These are phyloP conservation scores for Hystrix cristata DNA, from an alignment of 2,113 vertebrate genomes.

Conservation along the genomic window DNA sequence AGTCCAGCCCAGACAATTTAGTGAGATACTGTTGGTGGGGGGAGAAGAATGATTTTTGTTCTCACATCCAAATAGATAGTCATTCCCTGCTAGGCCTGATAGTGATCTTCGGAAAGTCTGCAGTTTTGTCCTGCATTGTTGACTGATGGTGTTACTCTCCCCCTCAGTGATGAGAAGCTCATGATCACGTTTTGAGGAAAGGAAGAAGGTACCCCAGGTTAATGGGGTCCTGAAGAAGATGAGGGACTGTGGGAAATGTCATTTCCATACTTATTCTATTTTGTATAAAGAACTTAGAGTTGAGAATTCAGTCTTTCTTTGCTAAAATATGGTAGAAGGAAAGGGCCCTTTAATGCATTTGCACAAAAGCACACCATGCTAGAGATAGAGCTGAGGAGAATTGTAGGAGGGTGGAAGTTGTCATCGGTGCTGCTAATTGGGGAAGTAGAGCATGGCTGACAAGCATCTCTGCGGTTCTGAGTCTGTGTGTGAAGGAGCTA, in stretches of 20 bases:
- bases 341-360: not conserved
- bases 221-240: not conserved
- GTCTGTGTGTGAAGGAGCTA: not conserved
- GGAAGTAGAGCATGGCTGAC: not conserved
- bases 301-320: not conserved
- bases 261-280: not conserved
- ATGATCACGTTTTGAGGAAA: not conserved
- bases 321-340: not conserved
- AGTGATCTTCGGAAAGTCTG: not conserved
- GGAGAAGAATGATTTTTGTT: not conserved
- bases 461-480: not conserved
- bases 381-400: not conserved
- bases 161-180: not conserved
- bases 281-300: not conserved
- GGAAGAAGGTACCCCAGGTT: not conserved
- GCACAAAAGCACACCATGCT: not conserved
- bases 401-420: not conserved
- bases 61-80: not conserved
- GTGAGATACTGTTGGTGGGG: not conserved
- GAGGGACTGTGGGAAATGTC: not conserved
- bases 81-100: not conserved
- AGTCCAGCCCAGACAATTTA: not conserved
- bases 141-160: not conserved
- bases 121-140: not conserved
- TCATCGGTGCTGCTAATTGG: too few species aligned